Evolutionary conservation across 2,113 vertebrate species (phyloP).

Genomic region (Rafetus swinhoei): DNA sequence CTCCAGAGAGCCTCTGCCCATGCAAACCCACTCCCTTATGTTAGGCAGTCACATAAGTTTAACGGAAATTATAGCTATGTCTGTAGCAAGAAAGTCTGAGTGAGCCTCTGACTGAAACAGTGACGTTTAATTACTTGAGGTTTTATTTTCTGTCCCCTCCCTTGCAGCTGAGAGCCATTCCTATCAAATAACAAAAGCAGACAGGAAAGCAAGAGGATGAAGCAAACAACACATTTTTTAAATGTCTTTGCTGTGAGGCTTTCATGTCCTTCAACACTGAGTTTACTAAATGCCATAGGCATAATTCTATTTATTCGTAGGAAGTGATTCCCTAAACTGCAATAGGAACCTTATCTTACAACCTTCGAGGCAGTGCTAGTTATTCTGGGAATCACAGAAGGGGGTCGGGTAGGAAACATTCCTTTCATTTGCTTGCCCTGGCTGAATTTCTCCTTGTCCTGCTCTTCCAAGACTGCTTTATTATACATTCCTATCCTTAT

Average conservation of each 20-base stretch:
- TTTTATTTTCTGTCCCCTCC: conserved; percentile 40
- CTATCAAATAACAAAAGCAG: conserved; percentile 50
- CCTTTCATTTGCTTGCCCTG: conserved; percentile 45
- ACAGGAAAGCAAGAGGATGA: conserved; percentile 40
- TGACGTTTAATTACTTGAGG: conserved; percentile 32
- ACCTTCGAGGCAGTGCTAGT: conserved; percentile 51
- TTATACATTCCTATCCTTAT: conserved; percentile 19
- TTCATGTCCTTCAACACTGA: conserved; percentile 63
- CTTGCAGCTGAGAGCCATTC: conserved; percentile 44
- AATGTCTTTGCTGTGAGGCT: conserved; percentile 49
- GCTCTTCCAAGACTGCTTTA: neutral
- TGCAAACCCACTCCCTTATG: conserved; percentile 13
- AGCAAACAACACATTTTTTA: conserved; percentile 38
- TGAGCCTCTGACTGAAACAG: conserved; percentile 31
- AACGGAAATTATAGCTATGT: conserved; percentile 33
- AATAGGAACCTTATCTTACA: conserved; percentile 57
- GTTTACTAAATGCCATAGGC: conserved; percentile 54
- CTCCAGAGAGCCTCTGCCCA: neutral
- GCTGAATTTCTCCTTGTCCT: neutral
- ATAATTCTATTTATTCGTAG: conserved; percentile 55
- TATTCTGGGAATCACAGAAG: conserved; percentile 31
- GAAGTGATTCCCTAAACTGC: conserved; percentile 60
- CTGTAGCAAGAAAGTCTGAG: neutral
- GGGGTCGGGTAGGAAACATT: conserved; percentile 21
- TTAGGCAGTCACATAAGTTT: neutral